Evolutionary conservation across 1,140 invertebrate species (phyloP), one percentile per base, ranked within the genome.

Genomic region (Planococcus citri): DNA sequence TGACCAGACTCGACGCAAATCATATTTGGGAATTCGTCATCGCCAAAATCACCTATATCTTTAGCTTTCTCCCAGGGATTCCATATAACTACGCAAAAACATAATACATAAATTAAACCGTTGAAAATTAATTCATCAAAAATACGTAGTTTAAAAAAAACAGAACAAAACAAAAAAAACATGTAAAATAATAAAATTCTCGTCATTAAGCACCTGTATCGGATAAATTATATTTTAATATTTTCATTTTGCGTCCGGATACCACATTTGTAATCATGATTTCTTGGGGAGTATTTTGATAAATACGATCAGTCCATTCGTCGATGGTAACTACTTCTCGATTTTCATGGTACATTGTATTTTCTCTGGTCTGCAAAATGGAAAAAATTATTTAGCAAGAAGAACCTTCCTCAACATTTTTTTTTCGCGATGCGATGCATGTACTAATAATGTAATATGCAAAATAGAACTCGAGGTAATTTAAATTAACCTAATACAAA

Each of bases 21-120:
- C 92, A 96, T 95, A 76, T 92, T 93, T 10, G 89, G 89, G 80
- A 92, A 95, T 79, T 96, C 94, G 74, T 95, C 92, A 79, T 96
- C 92, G 21, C 92, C 94, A 79, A 97, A 94, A 80, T 97, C 94
- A 0, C 86, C 83, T 79, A 95, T 94, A 76, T 92, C 90, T 73
- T 92, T 89, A 22, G 92, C 92, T 75, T 91, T 89, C 64, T 88
- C 82, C 94, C 94, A 97, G 2, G 95, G 95, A 83, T 97, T 97
- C 95, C 94, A 97, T 67, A 97, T 85, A 72, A 97, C 94, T 85
- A 79, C 41, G 41, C 3, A 9, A 51, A 51, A 51, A 51, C 4
- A 9, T 51, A 51, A 51, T 37, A 8, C 14, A 37, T 37, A 8
- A 37, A 14, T 6, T 37, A 37, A 37, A 37, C 33, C 6, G 33